Base-by-base conservation (phyloP, 2,113 vertebrate genomes). In the Parotia lawesii region DNA sequence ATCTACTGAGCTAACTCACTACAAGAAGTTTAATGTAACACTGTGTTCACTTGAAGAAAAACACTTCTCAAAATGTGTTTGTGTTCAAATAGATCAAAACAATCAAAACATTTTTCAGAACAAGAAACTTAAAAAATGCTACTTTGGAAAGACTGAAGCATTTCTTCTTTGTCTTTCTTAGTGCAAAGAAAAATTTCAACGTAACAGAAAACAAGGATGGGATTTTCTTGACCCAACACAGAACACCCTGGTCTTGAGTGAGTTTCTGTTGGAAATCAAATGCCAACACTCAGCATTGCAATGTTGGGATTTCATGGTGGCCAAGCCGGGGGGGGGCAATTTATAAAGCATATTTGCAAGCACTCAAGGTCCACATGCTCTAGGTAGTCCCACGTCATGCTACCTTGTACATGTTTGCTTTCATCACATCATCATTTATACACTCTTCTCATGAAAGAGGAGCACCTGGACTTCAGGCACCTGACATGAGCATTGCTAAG, bases 31-130 rank as follows among this genome's bases (percentile, higher is more conserved):
- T 60, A 54, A 79, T 15, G 38, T 67, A 94, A 71, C 57, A 60
- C 50, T 28, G 27, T 22, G 25, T 77, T 90, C 69, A 67, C 31
- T 18, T 64, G 51, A 90, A 90, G 57, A 74, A 78, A 92, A 95
- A 90, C 17, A 69, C 18, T 35, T 72, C 54, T 90, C 57, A 87
- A 83, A 93, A 89, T 14, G 9, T 53, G 42, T 78, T 93, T 94
- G 69, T 73, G 27, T 77, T 92, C 83, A 94, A 93, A 77, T 69
- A 90, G 70, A 93, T 95, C 75, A 90, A 92, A 94, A 86, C 75
- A 94, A 89, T 81, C 61, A 89, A 90, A 86, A 93, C 17, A 77
- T 86, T 93, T 90, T 44, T 81, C 61, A 75, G 85, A 95, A 93
- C 48, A 86, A 89, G 87, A 85, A 89, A 51, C 77, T 80, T 84